Evolutionary conservation across 2,888 invertebrate species (phyloP).

Genomic region (Suillia variegata): DNA sequence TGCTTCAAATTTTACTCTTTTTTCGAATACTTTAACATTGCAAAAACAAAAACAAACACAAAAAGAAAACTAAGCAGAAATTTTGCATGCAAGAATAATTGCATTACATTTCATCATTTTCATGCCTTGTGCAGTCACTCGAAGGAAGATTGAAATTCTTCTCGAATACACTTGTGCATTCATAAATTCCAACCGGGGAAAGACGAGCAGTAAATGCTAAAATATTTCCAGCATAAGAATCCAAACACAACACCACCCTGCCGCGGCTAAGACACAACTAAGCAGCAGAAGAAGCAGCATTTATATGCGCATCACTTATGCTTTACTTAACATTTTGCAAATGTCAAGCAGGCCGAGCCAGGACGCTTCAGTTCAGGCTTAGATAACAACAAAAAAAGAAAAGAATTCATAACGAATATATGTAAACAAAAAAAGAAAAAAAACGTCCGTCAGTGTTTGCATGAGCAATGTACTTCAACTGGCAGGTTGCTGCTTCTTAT

Average conservation of each 20-base stretch:
- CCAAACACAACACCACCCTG: too few relatives aligned
- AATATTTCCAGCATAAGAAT: not conserved
- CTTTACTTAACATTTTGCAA: not conserved
- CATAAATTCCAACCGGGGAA: not conserved
- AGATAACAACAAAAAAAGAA: too few relatives aligned
- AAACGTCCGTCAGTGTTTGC: too few relatives aligned
- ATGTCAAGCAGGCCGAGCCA: slow-evolving; percentile 7
- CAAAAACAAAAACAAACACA: not conserved
- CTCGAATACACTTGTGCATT: too few relatives aligned
- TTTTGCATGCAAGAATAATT: slow-evolving; percentile 49
- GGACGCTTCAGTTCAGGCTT: slow-evolving; percentile 8
- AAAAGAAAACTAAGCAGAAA: slow-evolving; percentile 19
- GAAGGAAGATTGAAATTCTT: not conserved
- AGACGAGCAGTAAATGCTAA: not conserved
- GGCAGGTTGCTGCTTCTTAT: too few relatives aligned
- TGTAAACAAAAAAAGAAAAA: too few relatives aligned
- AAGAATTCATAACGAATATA: too few relatives aligned
- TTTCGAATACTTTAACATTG: too few relatives aligned
- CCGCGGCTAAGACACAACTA: not conserved
- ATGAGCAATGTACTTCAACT: too few relatives aligned
- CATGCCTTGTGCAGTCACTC: slow-evolving; percentile 9
- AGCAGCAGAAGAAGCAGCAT: slow-evolving; percentile 35
- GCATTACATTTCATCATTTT: slow-evolving; percentile 38
- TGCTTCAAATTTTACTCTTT: too few relatives aligned
- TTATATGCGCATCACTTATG: slow-evolving; percentile 55